Conservation (phyloP, 2,888 invertebrate species). For the Diachrysia chrysitis region DNA sequence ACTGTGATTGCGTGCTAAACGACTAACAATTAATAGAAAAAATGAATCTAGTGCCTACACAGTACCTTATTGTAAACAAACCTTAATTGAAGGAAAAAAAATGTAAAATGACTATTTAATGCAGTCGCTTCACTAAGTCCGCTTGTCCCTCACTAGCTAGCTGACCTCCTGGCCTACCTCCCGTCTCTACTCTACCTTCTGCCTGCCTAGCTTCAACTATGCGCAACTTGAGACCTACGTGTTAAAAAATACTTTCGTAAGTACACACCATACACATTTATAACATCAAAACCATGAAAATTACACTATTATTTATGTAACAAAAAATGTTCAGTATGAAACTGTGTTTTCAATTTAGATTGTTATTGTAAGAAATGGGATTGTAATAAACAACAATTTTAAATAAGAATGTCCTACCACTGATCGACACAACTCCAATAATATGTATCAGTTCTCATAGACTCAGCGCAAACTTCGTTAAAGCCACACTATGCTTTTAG, state of each 20-base stretch:
- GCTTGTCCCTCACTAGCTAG: constrained; percentile 85
- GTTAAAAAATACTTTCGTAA: constrained; percentile 81
- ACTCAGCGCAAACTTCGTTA: not conserved
- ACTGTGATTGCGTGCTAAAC: constrained; percentile 81
- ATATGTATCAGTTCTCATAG: not conserved
- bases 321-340: constrained; percentile 16
- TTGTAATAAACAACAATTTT: constrained; percentile 22
- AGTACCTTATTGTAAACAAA: constrained; percentile 82
- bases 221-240: constrained; percentile 87
- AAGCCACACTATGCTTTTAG: not conserved
- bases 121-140: constrained; percentile 80
- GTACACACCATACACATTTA: constrained; percentile 65
- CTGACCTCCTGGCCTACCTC: constrained; percentile 80
- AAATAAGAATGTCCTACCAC: constrained; percentile 34
- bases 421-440: constrained; percentile 28
- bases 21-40: constrained; percentile 69
- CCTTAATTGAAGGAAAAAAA: constrained; percentile 75
- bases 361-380: constrained; percentile 19
- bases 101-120: constrained; percentile 71
- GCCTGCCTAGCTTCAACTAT: constrained; percentile 88
- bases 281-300: constrained; percentile 38
- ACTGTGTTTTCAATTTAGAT: constrained; percentile 11
- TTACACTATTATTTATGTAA: constrained; percentile 15
- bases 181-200: constrained; percentile 80
- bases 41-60: constrained; percentile 78